Base-by-base conservation (phyloP, 2,888 invertebrate genomes). In the Ephialtes manifestator region DNA sequence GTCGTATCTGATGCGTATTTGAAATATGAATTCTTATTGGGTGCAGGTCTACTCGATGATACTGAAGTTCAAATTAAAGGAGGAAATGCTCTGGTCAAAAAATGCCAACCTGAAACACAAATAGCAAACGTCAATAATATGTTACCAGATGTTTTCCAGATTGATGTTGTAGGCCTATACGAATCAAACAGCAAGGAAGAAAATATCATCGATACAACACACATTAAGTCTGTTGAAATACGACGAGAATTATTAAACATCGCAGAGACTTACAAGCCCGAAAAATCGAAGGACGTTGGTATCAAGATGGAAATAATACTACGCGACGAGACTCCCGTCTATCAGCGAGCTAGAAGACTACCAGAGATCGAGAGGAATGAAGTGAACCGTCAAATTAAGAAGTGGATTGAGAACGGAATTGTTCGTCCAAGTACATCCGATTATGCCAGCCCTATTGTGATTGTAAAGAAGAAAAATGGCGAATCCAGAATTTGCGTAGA, bases 351-450 rank as follows among this genome's bases (percentile, higher is more conserved):
- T 8, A 76, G 89, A 71, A 74, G 90, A 74, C 82, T 91, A 63
- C 77, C 89, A 0, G 24, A 71, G 1, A 8, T 31, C 15, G 88
- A 91, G 82, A 75, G 81, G 43, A 76, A n/a, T n/a, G n/a, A 86
- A 39, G 90, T 93, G 2, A 87, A 91, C 2, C 18, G 76, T 1
- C 90, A 90, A 77, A 85, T 92, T 28, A 77, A 90, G 0, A 78
- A 88, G 28, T 92, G 92, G 91, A 24, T 92, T 20, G 46, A 84
- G 18, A 84, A 89, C 7, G 89, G 87, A 20, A 88, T 92, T 5
- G 88, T 90, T n/a, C n/a, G n/a, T n/a, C 86, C 83, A 4, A 89
- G 68, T 48, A 39, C n/a, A n/a, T 92, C 92, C 0, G 90, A 91
- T 15, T 92, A 88, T 75, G 87, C 91, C 13, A 90, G 89, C 48